These are phyloP conservation scores for Vidua chalybeata DNA, from an alignment of 2,113 vertebrate species.

Conservation along the genomic window DNA sequence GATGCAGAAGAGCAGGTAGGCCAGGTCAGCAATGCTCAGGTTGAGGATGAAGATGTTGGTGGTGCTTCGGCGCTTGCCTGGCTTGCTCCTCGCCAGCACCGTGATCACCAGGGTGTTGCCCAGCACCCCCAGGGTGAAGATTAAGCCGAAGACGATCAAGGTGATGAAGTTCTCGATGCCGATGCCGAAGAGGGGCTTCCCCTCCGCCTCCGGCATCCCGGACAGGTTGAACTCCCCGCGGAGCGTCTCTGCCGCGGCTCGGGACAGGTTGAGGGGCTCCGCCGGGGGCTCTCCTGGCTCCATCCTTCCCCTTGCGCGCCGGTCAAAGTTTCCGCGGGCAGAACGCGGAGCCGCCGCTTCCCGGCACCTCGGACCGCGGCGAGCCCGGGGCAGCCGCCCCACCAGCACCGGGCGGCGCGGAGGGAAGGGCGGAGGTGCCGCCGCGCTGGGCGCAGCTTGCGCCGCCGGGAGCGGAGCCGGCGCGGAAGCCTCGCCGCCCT, in stretches of 20 bases:
- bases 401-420: too few species aligned
- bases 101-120: constrained; percentile 96
- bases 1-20: constrained; percentile 95
- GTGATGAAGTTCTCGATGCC: constrained; percentile 90
- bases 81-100: constrained; percentile 87
- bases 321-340: background rate
- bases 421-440: background rate
- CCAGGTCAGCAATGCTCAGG: constrained; percentile 93
- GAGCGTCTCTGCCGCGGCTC: background rate
- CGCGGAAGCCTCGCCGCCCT: too few species aligned
- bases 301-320: constrained; percentile 41
- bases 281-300: constrained; percentile 3
- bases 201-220: background rate
- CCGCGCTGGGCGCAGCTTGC: background rate
- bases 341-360: background rate
- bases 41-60: constrained; percentile 97
- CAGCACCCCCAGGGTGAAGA: constrained; percentile 90
- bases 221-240: constrained; percentile 39
- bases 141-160: constrained; percentile 86
- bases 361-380: background rate
- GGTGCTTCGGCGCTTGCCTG: constrained; percentile 88
- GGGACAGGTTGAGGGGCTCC: constrained; percentile 58
- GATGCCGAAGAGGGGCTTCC: constrained; percentile 77
- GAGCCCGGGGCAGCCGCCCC: background rate
- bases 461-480: too few species aligned